Evolutionary conservation across 1,140 invertebrate genomes (phyloP).

Genomic region (Thalassaphorura encarpata): DNA sequence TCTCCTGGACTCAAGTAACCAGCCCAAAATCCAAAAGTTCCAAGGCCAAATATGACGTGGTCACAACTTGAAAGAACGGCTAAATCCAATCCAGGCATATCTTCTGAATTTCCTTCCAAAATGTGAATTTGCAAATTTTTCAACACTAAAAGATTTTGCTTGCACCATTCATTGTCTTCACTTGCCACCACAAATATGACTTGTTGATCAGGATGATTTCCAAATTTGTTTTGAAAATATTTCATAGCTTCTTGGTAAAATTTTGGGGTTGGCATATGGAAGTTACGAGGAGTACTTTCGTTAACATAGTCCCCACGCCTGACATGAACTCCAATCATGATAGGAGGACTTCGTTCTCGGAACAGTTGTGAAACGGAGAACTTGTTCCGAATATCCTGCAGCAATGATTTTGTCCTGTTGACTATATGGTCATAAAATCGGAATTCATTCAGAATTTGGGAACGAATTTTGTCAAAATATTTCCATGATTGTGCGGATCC

Average conservation of each 20-base stretch:
- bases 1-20: not conserved
- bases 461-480: not conserved
- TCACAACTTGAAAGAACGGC: not conserved
- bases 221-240: not conserved
- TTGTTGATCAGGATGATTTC: no score
- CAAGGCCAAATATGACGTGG: not conserved
- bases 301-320: not conserved
- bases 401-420: not conserved
- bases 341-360: not conserved
- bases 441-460: not conserved
- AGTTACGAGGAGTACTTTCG: no score
- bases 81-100: not conserved
- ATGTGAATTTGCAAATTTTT: not conserved
- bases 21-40: not conserved
- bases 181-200: not conserved
- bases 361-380: no score
- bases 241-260: not conserved
- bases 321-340: not conserved
- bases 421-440: not conserved
- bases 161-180: not conserved
- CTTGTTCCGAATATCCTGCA: not conserved
- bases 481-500: not conserved
- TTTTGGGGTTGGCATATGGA: not conserved
- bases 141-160: not conserved
- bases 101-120: not conserved